phyloP scores from a whole-genome alignment of 1,140 invertebrate genomes.

The Hypsibius dujardini region DNA sequence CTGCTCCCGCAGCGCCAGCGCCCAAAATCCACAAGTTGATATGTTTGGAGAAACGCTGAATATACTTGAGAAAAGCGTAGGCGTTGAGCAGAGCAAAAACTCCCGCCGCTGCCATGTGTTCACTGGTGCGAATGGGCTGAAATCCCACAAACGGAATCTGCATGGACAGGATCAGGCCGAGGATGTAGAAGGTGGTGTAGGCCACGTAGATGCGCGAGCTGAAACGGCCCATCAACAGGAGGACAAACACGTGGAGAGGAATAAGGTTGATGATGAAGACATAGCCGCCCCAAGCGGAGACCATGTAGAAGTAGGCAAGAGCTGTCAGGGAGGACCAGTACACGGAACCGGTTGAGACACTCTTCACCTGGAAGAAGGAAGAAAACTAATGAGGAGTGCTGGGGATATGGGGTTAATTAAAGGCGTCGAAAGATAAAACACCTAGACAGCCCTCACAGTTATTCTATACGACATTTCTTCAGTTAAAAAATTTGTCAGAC shows the following conservation, averaged over 20 bases:
- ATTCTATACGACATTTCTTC: no score
- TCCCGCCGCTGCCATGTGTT: constrained; percentile 96
- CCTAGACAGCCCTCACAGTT: no score
- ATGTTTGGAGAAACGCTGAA: constrained; percentile 73
- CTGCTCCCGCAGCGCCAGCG: constrained; percentile 57
- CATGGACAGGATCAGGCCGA: constrained; percentile 90
- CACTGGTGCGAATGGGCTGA: constrained; percentile 95
- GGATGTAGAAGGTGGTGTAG: constrained; percentile 88
- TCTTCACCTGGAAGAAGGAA: constrained; percentile 51
- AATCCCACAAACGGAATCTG: constrained; percentile 99
- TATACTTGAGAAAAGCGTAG: constrained; percentile 63
- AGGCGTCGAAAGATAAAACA: no score
- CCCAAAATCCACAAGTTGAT: constrained; percentile 73
- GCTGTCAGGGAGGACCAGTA: constrained; percentile 85
- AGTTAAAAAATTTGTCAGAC: no score
- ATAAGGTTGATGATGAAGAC: constrained; percentile 99
- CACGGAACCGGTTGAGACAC: constrained; percentile 88
- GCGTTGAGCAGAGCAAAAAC: constrained; percentile 87
- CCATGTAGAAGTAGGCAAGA: constrained; percentile 98
- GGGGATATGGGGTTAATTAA: no score
- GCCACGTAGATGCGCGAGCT: constrained; percentile 79
- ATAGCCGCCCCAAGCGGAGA: constrained; percentile 98
- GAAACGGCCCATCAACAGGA: constrained; percentile 78
- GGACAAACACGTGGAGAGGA: constrained; percentile 84
- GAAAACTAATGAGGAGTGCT: not conserved